Evolutionary conservation across 1,140 invertebrate genomes (phyloP).

Genomic region (Tribolium madens): DNA sequence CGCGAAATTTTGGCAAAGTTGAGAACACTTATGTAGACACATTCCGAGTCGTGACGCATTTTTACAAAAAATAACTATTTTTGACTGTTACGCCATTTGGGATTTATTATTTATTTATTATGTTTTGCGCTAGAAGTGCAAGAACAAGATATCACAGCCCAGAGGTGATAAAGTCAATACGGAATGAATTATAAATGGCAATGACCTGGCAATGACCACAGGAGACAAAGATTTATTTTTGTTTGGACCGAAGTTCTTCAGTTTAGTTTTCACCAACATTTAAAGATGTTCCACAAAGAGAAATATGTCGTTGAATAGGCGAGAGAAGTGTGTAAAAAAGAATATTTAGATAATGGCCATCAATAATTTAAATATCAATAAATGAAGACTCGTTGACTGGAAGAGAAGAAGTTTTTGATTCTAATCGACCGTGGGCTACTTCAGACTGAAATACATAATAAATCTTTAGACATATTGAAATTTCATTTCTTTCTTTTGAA

Average conservation of each 20-base stretch:
- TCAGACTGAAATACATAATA: background rate
- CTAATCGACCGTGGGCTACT: constrained; percentile 11
- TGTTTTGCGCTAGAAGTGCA: background rate
- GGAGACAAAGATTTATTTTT: background rate
- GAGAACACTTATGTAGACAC: background rate
- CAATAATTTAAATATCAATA: background rate
- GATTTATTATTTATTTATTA: constrained; percentile 23
- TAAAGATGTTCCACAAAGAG: constrained; percentile 8
- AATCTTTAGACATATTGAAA: background rate
- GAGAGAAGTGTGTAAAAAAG: background rate
- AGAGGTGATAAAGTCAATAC: background rate
- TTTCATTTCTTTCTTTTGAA: background rate
- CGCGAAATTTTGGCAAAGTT: constrained; percentile 10
- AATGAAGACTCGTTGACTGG: background rate
- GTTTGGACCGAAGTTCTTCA: background rate
- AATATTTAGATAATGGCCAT: background rate
- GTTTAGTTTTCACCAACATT: background rate
- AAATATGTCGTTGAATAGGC: constrained; percentile 16
- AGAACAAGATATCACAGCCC: background rate
- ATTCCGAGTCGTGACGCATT: background rate
- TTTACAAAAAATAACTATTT: background rate
- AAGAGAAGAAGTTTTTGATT: constrained; percentile 22
- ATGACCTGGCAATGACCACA: background rate
- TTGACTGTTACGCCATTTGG: background rate
- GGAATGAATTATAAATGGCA: constrained; percentile 8